Percentiles rank a stretch among this genome's conserved stretches.
Evolutionary conservation across 92 coral and sea anemone genomes (phyloP).

Genomic region (Epizoanthus fatuus): DNA sequence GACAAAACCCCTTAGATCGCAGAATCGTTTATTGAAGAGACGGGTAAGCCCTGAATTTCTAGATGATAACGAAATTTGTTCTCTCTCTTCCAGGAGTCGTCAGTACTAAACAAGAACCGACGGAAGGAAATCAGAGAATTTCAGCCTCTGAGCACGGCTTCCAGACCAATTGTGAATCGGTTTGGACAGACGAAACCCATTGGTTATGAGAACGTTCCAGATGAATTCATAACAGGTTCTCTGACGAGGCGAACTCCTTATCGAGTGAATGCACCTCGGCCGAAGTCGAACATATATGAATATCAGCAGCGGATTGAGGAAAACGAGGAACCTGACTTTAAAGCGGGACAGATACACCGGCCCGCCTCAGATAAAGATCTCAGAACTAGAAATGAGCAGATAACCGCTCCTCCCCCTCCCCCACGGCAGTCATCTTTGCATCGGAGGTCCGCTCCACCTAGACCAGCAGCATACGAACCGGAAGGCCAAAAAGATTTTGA

Average conservation of each 20-base stretch:
- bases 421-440: constrained; percentile 40
- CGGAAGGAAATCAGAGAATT: constrained; percentile 68
- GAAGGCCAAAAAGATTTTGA: background rate
- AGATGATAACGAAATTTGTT: too few relatives aligned
- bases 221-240: constrained; percentile 18
- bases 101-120: constrained; percentile 72
- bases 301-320: constrained; percentile 44
- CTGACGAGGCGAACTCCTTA: constrained; percentile 43
- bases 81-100: constrained; percentile 69
- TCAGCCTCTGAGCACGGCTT: constrained; percentile 76
- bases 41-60: too few relatives aligned
- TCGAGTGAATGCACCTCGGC: constrained; percentile 49
- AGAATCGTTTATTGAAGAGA: too few relatives aligned
- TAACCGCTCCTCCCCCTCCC: constrained; percentile 42
- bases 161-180: constrained; percentile 53
- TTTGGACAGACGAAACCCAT: constrained; percentile 39
- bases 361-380: constrained; percentile 15
- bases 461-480: background rate
- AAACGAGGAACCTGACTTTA: background rate
- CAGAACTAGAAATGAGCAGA: background rate
- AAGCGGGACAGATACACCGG: constrained; percentile 3
- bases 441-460: constrained; percentile 26
- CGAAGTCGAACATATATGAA: constrained; percentile 64
- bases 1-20: too few relatives aligned
- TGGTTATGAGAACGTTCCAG: constrained; percentile 43